Evolutionary conservation across 1,140 invertebrate genomes (phyloP), one percentile per base, ranked within the genome.

Genomic region (Bombyx mandarina): DNA sequence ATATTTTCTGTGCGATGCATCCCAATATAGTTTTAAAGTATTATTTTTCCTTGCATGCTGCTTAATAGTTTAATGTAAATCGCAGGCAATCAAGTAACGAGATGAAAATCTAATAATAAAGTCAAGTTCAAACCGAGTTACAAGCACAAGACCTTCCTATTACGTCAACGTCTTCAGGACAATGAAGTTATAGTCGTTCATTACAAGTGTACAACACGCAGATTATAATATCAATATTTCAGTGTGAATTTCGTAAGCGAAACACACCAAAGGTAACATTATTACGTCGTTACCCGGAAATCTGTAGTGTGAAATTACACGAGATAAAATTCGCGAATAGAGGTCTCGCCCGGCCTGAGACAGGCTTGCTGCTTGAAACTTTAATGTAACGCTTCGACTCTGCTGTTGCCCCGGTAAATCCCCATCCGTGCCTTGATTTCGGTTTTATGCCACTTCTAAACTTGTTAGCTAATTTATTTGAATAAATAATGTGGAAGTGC

Each of bases 291-390:
- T 69, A 68, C 63, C 64, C 70, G 65, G 68, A 73, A 79, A 78
- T 73, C 74, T 73, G 71, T 72, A 76, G 70, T 75, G 73, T 77
- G 71, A 78, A 80, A 78, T 78, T 75, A 80, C 69, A 70, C 69
- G 63, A 63, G 68, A 68, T 72, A 65, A 72, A 77, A 75, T 75
- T 65, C 62, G 54, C 65, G 69, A 62, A 78, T 67, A 67, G 60
- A 61, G 61, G 58, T 60, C 61, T 66, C 52, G 64, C 69, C 53
- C 52, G 46, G 42, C 51, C 18, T 61, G 60, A 54, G 66, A 71
- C 73, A 70, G 68, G 71, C 70, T 67, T 58, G 60, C 63, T 66
- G 47, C 48, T 50, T 81, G 74, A 81, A 81, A 81, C 54, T 79
- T 81, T 81, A 81, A 81, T 81, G 78, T 78, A 72, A 74, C 66